Percentiles rank a stretch among this genome's conserved stretches.
Conservation (phyloP, 1,140 invertebrate species). For the Rhopalosiphum padi region DNA sequence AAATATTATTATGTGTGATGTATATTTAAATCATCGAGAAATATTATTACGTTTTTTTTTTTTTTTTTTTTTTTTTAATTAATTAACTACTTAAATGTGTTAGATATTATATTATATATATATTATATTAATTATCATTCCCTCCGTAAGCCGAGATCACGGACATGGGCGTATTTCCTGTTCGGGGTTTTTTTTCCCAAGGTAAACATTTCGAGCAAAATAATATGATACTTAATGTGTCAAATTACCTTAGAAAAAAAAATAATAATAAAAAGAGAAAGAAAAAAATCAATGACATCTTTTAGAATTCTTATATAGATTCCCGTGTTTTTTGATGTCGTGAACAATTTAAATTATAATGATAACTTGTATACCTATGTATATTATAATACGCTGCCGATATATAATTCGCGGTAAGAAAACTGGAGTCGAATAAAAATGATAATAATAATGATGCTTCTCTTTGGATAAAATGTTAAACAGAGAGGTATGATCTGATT, state of each 20-base stretch:
- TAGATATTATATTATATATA: neutral
- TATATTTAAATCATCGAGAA: neutral
- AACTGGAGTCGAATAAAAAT: no score
- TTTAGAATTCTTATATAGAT: neutral
- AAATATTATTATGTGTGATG: neutral
- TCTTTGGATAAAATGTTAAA: no score
- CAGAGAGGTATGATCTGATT: neutral
- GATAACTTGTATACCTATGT: neutral
- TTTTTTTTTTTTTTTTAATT: neutral
- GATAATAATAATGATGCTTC: no score
- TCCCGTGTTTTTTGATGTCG: neutral
- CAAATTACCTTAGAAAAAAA: slow-evolving; percentile 33
- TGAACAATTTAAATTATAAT: neutral
- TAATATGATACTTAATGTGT: slow-evolving; percentile 2
- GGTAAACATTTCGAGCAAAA: slow-evolving; percentile 31
- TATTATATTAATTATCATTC: neutral
- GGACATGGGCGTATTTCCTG: slow-evolving; percentile 35
- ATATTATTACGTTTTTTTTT: neutral
- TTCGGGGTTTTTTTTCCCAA: neutral
- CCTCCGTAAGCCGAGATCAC: neutral
- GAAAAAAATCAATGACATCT: neutral
- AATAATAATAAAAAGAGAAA: neutral
- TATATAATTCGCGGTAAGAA: neutral
- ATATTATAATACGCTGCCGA: neutral
- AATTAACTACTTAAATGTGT: neutral